phyloP scores from a whole-genome alignment of 2,797 vertebrate species.

The Rhinichthys osculus region DNA sequence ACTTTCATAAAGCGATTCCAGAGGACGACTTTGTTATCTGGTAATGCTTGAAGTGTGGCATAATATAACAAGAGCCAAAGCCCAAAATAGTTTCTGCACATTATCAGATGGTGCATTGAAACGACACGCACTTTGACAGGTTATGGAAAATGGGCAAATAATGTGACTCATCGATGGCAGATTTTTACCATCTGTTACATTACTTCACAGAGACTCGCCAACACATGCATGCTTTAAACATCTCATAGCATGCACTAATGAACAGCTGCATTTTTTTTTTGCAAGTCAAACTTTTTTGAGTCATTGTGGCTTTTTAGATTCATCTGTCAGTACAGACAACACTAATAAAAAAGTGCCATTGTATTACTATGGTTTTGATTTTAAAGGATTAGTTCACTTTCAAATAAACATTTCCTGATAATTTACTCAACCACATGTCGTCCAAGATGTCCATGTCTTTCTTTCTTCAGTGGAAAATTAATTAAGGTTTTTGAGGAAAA shows the following conservation, averaged over 20 bases:
- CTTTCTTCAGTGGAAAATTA: too few relatives aligned
- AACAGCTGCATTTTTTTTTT: conserved; percentile 1
- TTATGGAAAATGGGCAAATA: conserved; percentile 43
- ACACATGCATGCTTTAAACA: conserved; percentile 31
- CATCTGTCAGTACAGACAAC: not conserved
- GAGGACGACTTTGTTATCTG: conserved; percentile 19
- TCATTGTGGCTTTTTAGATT: not conserved
- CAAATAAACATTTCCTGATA: too few relatives aligned
- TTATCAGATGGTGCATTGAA: conserved; percentile 33
- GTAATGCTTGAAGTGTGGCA: conserved; percentile 2
- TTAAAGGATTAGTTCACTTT: not conserved
- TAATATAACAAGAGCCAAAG: not conserved
- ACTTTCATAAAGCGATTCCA: not conserved
- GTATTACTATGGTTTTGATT: not conserved
- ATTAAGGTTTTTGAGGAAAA: too few relatives aligned
- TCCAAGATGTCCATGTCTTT: too few relatives aligned
- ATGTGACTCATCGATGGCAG: conserved; percentile 21
- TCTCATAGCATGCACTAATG: conserved; percentile 14
- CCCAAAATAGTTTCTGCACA: conserved; percentile 32
- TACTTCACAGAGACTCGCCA: conserved; percentile 16
- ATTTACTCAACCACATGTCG: too few relatives aligned
- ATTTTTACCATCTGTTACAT: conserved; percentile 50
- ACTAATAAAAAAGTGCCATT: not conserved
- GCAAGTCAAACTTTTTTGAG: not conserved
- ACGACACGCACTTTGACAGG: conserved; percentile 42